Evolutionary conservation across 2,888 invertebrate genomes (phyloP), one percentile per base, ranked within the genome.

Genomic region (Marronus borbonicus): DNA sequence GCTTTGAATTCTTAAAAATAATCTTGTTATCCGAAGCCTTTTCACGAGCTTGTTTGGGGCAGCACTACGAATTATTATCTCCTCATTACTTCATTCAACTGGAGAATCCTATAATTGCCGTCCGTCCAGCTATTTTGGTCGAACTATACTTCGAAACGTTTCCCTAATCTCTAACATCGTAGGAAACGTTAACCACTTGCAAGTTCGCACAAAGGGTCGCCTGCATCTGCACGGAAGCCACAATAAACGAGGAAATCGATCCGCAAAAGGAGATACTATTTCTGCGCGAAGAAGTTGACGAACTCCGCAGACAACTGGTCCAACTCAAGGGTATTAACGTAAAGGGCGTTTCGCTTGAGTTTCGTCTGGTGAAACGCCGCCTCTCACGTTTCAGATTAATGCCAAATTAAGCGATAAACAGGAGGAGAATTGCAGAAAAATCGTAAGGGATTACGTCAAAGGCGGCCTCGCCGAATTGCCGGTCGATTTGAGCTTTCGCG

Each of bases 121-220:
- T 5, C 39, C 39, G 39, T 5, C 7, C 39, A 39, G 44, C 12
- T 44, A 44, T 44, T 44, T 44, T 12, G 44, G 44, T 8, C 44
- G 44, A 44, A 44, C 44, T 44, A 12, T 44, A 44, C 44, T 10
- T 12, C 10, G 12, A 8, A 44, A 44, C 2, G 8, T 44, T 44
- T 44, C 12, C 0, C 2, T 44, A 44, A 44, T 44, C 44, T 44
- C 44, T 65, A 52, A 62, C 72, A 24, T 72, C 77, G 55, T 81
- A 91, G 90, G 91, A 91, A 86, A 90, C 90, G 3, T 83, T 91
- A 80, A 90, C 90, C 44, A 91, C 91, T 39, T 91, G 91, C 81
- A 88, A 89, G 84, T 91, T 91, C 83, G 89, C 91, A 2, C 90
- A 91, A 82, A 86, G 91, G 80, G 91, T 91, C 2, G 89, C 90